phyloP scores from a whole-genome alignment of 2,113 vertebrate genomes.

The Ascaphus truei region DNA sequence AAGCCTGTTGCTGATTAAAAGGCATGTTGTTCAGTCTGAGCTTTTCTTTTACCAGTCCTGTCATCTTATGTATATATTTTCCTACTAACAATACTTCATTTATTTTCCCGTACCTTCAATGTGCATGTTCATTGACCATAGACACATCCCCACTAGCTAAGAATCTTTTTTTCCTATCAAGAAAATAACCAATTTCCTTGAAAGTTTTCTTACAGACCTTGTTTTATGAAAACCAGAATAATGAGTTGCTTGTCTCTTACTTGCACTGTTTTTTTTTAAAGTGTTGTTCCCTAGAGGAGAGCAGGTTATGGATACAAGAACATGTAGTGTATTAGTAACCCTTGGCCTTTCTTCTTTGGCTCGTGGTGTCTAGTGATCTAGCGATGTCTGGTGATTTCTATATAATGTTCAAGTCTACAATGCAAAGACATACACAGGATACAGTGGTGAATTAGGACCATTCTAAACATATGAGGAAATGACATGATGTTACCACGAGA shows the following conservation, averaged over 20 bases:
- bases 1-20: neutral
- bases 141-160: neutral
- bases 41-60: neutral
- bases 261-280: neutral
- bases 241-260: neutral
- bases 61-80: neutral
- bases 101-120: neutral
- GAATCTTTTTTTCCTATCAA: neutral
- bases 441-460: neutral
- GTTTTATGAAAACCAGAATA: neutral
- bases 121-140: neutral
- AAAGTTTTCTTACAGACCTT: neutral
- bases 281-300: neutral
- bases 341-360: neutral
- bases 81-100: neutral
- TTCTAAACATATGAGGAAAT: neutral
- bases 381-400: neutral
- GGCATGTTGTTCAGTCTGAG: conserved; percentile 1
- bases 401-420: neutral
- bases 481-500: neutral
- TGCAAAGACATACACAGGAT: neutral
- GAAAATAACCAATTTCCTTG: neutral
- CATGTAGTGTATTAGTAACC: neutral
- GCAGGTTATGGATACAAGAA: neutral
- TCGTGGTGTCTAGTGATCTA: neutral